A percentile compares a stretch with the other conserved stretches of the same genome.
These are phyloP conservation scores for Herpetotheres cachinnans DNA, from an alignment of 2,113 vertebrate species.

Conservation along the genomic window DNA sequence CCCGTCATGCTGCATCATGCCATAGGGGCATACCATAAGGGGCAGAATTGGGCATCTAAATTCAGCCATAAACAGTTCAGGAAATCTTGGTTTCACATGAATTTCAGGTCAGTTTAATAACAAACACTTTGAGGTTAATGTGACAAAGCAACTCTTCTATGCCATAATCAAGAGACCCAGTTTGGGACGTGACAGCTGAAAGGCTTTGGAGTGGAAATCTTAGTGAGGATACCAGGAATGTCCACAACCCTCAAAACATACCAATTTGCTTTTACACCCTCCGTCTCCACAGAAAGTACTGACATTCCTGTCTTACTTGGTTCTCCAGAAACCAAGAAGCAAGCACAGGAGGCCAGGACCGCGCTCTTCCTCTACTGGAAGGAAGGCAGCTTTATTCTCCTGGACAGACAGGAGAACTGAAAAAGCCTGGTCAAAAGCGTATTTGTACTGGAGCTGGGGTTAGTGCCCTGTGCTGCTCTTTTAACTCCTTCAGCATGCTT, in stretches of 20 bases:
- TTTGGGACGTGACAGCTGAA: not conserved
- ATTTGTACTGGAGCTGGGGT: not conserved
- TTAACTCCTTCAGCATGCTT: not conserved
- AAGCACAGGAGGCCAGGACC: not conserved
- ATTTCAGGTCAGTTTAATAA: not conserved
- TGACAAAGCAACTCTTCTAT: not conserved
- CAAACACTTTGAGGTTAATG: not conserved
- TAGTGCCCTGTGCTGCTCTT: not conserved
- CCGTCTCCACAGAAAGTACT: not conserved
- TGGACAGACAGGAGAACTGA: not conserved
- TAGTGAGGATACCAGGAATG: not conserved
- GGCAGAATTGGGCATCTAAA: not conserved
- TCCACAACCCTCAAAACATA: not conserved
- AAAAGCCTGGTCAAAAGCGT: not conserved
- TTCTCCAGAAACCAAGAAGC: not conserved
- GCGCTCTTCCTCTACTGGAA: not conserved
- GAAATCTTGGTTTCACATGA: not conserved
- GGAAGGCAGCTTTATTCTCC: not conserved
- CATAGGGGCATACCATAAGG: not conserved
- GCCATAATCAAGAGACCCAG: not conserved
- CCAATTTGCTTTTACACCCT: not conserved
- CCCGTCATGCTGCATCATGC: fast-evolving
- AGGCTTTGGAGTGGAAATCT: not conserved
- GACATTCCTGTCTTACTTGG: not conserved
- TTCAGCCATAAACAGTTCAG: not conserved